Evolutionary conservation across 1,140 invertebrate genomes (phyloP), one percentile per base, ranked within the genome.

Genomic region (Drosophila ercepeae): DNA sequence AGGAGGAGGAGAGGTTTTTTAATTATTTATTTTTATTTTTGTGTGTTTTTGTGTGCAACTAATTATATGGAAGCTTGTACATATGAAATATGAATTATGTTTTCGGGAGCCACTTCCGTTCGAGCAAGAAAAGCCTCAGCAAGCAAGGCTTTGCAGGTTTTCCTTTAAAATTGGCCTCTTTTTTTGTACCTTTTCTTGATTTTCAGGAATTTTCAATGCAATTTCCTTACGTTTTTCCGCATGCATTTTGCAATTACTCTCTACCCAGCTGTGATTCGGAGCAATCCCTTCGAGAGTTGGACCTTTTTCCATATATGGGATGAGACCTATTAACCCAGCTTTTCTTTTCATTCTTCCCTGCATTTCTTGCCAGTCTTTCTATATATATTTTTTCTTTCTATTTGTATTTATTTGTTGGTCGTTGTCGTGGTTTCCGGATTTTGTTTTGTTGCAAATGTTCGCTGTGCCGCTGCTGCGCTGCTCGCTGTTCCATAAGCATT

Each of bases 401-500:
- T 9, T 16, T 39, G 68, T 73, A 73, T 73, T 73, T 75, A 75
- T 75, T 75, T 65, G 71, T 58, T 52, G 51, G 70, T 67, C 48
- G 71, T 75, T 75, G 71, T 75, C 71, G 70, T 75, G 71, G 71
- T 75, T 75, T 75, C 71, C 71, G 71, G 41, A 64, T 75, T 74
- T 75, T 75, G 71, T 75, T 75, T 75, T 74, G 59, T 75, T 74
- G 57, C 65, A 69, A 69, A 69, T 67, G 51, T 75, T 44, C 61
- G 53, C 55, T 60, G 27, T 45, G 71, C 65, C 64, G n/a, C n/a
- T n/a, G n/a, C n/a, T n/a, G n/a, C n/a, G n/a, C n/a, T 67, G 51
- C 74, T 44, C 61, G 53, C 55, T 60, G 27, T 45, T 72, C 65
- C 64, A 71, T 71, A 71, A 58, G 67, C 71, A 74, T 75, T 74